Percentiles rank a stretch among this genome's conserved stretches.
phyloP scores from a whole-genome alignment of 2,888 invertebrate species.

The Oscheius sp. region DNA sequence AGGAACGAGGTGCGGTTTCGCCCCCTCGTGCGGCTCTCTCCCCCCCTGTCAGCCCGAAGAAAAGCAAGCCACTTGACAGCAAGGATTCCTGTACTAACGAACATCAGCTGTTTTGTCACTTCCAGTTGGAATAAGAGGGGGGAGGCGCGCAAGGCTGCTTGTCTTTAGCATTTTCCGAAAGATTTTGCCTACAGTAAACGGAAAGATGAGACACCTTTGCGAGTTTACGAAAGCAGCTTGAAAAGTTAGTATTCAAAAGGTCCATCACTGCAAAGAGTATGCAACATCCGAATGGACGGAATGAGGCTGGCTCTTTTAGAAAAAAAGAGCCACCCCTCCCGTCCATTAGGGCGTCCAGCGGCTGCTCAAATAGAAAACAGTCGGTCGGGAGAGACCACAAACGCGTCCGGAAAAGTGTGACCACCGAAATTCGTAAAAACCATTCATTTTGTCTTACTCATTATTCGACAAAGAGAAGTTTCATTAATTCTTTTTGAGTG shows the following conservation, averaged over 20 bases:
- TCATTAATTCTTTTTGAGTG: too few relatives aligned
- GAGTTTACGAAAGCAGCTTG: too few relatives aligned
- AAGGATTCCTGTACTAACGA: conserved; percentile 24
- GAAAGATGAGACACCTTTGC: too few relatives aligned
- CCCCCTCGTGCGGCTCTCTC: conserved; percentile 3
- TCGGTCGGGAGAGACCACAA: neutral
- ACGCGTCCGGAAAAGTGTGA: neutral
- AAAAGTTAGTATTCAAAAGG: too few relatives aligned
- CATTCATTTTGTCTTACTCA: neutral
- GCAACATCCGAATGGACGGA: neutral
- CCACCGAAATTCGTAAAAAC: conserved; percentile 6
- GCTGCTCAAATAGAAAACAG: conserved; percentile 38
- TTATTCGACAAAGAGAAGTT: neutral
- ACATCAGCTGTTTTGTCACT: conserved; percentile 22
- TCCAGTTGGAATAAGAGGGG: neutral
- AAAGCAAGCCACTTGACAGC: conserved; percentile 34
- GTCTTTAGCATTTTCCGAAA: neutral
- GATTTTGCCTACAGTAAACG: neutral
- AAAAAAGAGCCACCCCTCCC: conserved; percentile 27
- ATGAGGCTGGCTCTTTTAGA: conserved; percentile 8
- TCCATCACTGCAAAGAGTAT: too few relatives aligned
- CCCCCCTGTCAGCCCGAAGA: neutral
- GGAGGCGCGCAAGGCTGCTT: neutral
- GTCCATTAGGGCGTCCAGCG: conserved; percentile 31
- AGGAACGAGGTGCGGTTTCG: conserved; percentile 8